Conservation (phyloP, 35 echinoderm and acorn worm species). For the Acanthaster planci region DNA sequence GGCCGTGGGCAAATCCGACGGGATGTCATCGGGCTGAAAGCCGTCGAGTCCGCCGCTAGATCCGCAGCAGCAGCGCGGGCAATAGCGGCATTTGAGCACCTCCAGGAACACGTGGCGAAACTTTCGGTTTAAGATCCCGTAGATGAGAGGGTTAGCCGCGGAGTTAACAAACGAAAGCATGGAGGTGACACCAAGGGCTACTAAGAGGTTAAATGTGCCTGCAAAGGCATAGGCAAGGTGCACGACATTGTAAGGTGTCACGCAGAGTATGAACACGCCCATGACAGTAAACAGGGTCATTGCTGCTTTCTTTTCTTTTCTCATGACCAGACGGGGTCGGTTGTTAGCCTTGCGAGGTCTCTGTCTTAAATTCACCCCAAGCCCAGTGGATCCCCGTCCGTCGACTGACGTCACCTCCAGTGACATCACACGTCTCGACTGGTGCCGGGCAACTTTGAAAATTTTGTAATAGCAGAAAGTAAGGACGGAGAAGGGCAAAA, state of each 20-base stretch:
- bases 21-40: background rate
- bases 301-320: constrained; percentile 79
- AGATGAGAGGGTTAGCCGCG: constrained; percentile 87
- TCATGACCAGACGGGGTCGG: constrained; percentile 48
- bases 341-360: constrained; percentile 4
- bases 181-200: constrained; percentile 74
- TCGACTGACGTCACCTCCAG: constrained; percentile 68
- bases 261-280: constrained; percentile 83
- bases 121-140: constrained; percentile 89
- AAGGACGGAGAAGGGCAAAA: constrained; percentile 63
- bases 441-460: constrained; percentile 63
- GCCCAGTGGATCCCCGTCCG: constrained; percentile 4
- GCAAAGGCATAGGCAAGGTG: constrained; percentile 61
- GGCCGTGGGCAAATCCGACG: constrained; percentile 36
- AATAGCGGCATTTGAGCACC: constrained; percentile 36
- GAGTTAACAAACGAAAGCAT: constrained; percentile 83
- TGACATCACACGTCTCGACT: constrained; percentile 71
- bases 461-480: constrained; percentile 80
- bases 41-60: background rate
- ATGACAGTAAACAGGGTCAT: constrained; percentile 81
- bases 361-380: background rate
- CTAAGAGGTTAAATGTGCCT: constrained; percentile 9
- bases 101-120: constrained; percentile 80
- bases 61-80: constrained; percentile 37
- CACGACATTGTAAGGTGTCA: constrained; percentile 80